phyloP scores from a whole-genome alignment of 35 echinoderm and acorn worm genomes.

The Anneissia japonica region DNA sequence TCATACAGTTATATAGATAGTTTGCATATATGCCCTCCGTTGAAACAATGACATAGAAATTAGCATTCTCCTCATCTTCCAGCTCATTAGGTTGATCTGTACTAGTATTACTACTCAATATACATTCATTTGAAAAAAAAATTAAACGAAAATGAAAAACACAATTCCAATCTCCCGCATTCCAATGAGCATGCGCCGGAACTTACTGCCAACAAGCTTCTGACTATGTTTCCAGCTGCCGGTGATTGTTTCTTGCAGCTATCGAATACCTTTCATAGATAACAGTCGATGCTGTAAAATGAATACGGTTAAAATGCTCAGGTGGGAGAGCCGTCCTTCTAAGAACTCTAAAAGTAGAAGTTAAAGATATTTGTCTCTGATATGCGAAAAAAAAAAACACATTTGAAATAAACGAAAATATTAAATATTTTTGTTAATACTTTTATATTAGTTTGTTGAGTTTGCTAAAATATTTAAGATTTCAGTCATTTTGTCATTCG shows the following conservation, averaged over 20 bases:
- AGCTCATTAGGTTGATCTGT: background rate
- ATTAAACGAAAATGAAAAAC: background rate
- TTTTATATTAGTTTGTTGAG: too few relatives aligned
- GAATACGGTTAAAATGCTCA: too few relatives aligned
- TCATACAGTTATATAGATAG: too few relatives aligned
- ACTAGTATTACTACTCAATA: background rate
- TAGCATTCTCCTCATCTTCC: background rate
- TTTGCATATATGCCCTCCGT: background rate
- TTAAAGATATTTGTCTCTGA: too few relatives aligned
- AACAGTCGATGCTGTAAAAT: background rate
- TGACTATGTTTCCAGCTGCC: background rate
- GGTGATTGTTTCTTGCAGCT: background rate
- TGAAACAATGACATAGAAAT: background rate
- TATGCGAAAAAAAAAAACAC: too few relatives aligned
- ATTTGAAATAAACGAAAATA: too few relatives aligned
- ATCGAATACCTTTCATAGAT: background rate
- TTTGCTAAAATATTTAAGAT: too few relatives aligned
- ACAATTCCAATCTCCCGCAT: background rate
- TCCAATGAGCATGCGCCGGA: background rate
- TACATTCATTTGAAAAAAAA: background rate
- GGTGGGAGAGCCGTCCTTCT: too few relatives aligned
- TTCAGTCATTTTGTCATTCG: too few relatives aligned
- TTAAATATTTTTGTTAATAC: too few relatives aligned
- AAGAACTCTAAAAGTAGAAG: too few relatives aligned
- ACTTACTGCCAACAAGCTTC: background rate